Base-by-base conservation (phyloP, 1,140 invertebrate species). In the Acromyrmex echinatior region DNA sequence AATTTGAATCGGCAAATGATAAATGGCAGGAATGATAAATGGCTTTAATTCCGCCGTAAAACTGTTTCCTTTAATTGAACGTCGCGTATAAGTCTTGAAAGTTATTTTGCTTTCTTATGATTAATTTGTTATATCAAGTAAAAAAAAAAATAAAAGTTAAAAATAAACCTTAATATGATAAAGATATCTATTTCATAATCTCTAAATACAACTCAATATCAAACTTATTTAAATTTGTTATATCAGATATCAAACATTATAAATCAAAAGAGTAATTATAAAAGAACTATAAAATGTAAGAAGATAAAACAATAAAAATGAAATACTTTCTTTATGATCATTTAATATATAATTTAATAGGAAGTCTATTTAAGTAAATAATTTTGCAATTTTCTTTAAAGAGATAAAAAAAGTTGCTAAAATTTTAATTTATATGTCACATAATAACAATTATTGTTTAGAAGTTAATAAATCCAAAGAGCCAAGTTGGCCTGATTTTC, bases 181-280 rank as follows among this genome's bases (percentile, higher is more conserved):
- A 39, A 21, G 39, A 60, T 49, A 25, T 45, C 39, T 45, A 45
- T 70, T 51, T 51, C 25, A 16, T 60, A 76, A 76, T 58, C 12
- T 21, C 5, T 21, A 60, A 5, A 76, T 35, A 74, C 12, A 60
- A 4, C 14, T 76, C 7, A 16, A 31, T 35, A 21, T 51, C 6
- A 3, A 79, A 79, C 18, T 79, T 45, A 45, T 62, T 77, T 66
- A 49, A 79, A 2, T 70, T 70, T 49, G 51, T 51, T 66, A 65
- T 65, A 12, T 12, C 10, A 1, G 18, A 31, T 65, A 79, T 79
- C 21, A 51, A 66, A 6, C 10, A 21, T 66, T 39, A 0, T 66
- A 79, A 79, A 79, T 79, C 65, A 71, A 35, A 81, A 25, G 16
- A n/a, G 14, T 35, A 70, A 80, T 70, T 81, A 70, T 14, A n/a